Conservation (phyloP, 2,113 vertebrate genomes). For the Theristicus caerulescens region DNA sequence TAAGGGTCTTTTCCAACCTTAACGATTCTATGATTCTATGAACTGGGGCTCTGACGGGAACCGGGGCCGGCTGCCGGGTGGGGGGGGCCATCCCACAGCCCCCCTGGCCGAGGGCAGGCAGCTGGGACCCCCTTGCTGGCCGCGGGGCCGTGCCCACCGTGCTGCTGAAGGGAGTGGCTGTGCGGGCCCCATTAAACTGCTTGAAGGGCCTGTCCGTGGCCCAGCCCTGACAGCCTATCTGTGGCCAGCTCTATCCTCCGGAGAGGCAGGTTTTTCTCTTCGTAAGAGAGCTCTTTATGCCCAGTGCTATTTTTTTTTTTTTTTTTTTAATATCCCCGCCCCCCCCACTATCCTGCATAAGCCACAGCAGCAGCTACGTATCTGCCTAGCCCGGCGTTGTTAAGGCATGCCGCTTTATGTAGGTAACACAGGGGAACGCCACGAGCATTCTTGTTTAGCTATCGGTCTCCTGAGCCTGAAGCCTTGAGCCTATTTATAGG, state of each 20-base stretch:
- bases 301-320: not conserved
- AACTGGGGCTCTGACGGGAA: too few relatives aligned
- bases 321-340: too few relatives aligned
- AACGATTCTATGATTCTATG: too few relatives aligned
- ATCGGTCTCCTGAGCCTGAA: not conserved
- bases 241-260: not conserved
- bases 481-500: slow-evolving; percentile 50
- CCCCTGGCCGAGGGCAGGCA: not conserved
- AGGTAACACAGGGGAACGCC: not conserved
- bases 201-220: not conserved
- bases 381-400: not conserved
- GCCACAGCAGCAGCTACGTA: not conserved
- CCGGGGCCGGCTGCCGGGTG: too few relatives aligned
- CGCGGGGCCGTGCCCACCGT: fast-evolving
- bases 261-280: not conserved
- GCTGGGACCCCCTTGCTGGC: not conserved
- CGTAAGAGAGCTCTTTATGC: not conserved
- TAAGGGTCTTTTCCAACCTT: too few relatives aligned
- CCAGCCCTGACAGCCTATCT: not conserved
- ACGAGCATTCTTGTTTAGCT: not conserved
- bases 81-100: not conserved
- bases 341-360: not conserved
- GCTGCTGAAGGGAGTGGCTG: fast-evolving
- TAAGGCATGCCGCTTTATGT: not conserved
- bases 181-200: fast-evolving